Conservation (phyloP, 2,888 invertebrate species). For the Poecilus cupreus region DNA sequence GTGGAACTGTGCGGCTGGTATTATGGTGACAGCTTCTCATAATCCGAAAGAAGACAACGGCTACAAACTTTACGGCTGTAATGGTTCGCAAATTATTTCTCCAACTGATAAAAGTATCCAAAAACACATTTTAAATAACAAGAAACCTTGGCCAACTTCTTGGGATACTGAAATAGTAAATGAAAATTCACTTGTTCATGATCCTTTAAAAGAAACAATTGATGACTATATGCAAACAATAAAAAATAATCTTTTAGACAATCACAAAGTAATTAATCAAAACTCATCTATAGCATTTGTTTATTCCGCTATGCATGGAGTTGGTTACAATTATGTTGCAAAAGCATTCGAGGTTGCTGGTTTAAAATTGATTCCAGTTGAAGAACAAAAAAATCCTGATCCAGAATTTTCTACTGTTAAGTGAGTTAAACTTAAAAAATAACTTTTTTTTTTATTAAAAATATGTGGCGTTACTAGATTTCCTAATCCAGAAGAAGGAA, state of each 20-base stretch:
- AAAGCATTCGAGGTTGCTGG: constrained; percentile 84
- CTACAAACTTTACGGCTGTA: constrained; percentile 96
- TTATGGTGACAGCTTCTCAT: constrained; percentile 99
- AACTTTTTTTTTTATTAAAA: neutral
- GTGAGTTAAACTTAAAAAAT: constrained; percentile 64
- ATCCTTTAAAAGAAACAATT: constrained; percentile 83
- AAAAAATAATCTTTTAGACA: constrained; percentile 74
- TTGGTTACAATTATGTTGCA: constrained; percentile 87
- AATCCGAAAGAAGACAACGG: constrained; percentile 98
- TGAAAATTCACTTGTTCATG: constrained; percentile 75
- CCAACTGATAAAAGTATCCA: constrained; percentile 95
- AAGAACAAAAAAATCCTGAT: constrained; percentile 89
- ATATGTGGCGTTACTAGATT: constrained; percentile 75
- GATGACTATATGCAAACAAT: constrained; percentile 81
- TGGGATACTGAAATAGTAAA: constrained; percentile 84
- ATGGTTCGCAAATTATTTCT: constrained; percentile 95
- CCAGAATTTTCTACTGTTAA: constrained; percentile 98
- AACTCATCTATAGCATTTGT: constrained; percentile 78
- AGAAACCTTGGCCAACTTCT: constrained; percentile 84
- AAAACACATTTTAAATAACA: constrained; percentile 82
- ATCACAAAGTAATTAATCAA: constrained; percentile 75
- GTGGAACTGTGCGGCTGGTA: constrained; percentile 87
- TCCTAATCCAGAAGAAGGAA: constrained; percentile 99
- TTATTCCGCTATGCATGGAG: constrained; percentile 99
- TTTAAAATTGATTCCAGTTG: constrained; percentile 82